phyloP scores from a whole-genome alignment of 2,113 vertebrate genomes.

The Prionailurus viverrinus region DNA sequence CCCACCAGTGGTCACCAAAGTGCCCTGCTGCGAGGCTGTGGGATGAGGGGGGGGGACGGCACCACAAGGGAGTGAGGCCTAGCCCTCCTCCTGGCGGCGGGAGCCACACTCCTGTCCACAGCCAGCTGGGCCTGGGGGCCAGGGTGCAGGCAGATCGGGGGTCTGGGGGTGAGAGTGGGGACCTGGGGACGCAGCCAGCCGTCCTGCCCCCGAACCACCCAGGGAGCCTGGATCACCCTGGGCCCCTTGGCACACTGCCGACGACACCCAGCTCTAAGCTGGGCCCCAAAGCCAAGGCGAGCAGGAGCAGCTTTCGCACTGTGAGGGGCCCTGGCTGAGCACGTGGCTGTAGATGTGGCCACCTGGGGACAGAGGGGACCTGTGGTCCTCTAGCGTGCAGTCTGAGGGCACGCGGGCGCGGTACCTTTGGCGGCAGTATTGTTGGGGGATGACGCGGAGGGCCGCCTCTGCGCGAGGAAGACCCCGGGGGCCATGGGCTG shows the following conservation, averaged over 20 bases:
- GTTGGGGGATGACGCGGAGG: slow-evolving; percentile 96
- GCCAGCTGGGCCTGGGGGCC: not conserved
- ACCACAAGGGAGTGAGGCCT: accelerated
- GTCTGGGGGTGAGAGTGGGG: not conserved
- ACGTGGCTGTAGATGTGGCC: not conserved
- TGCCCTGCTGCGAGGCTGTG: not conserved
- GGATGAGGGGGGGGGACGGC: accelerated
- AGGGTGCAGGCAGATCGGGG: too few relatives aligned
- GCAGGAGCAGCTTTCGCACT: not conserved
- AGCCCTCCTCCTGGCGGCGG: not conserved
- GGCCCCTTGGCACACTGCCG: not conserved
- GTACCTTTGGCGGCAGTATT: slow-evolving; percentile 92
- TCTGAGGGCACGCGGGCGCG: not conserved
- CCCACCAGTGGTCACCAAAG: accelerated
- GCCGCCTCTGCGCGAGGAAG: slow-evolving; percentile 95
- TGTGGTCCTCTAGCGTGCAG: not conserved
- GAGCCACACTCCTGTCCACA: not conserved
- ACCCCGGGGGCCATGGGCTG: slow-evolving; percentile 98
- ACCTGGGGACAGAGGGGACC: not conserved
- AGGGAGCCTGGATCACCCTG: not conserved
- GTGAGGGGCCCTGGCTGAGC: slow-evolving; percentile 35
- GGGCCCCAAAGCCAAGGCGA: not conserved
- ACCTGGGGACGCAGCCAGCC: accelerated
- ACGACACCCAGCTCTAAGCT: not conserved
- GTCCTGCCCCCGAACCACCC: not conserved